A percentile compares a stretch with the other conserved stretches of the same genome.
phyloP scores from a whole-genome alignment of 2,113 vertebrate species.

The Bubo bubo region DNA sequence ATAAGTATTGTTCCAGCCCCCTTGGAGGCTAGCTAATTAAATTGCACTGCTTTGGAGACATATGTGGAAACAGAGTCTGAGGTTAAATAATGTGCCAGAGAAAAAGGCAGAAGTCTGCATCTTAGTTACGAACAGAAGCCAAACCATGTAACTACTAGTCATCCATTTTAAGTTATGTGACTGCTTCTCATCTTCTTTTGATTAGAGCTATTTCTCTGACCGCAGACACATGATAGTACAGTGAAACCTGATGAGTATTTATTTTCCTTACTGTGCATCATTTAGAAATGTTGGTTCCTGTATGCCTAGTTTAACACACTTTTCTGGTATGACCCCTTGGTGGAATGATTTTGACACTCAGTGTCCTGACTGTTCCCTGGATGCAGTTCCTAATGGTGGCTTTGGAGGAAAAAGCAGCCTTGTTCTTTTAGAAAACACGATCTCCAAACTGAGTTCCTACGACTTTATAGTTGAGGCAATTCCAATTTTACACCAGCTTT shows the following conservation, averaged over 20 bases:
- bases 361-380: background rate
- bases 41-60: background rate
- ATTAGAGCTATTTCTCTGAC: background rate
- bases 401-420: background rate
- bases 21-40: constrained; percentile 23
- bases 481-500: background rate
- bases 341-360: background rate
- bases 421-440: background rate
- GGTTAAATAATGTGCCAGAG: background rate
- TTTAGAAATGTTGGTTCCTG: background rate
- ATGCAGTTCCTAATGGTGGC: background rate
- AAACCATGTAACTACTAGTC: background rate
- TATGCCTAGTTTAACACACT: background rate
- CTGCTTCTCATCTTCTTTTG: background rate
- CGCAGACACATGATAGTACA: background rate
- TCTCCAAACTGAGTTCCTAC: background rate
- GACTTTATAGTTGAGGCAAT: background rate
- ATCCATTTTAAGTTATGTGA: background rate
- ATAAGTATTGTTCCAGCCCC: background rate
- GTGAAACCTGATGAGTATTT: background rate
- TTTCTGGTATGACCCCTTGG: background rate
- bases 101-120: background rate
- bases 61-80: background rate
- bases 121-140: background rate
- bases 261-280: background rate